Percentiles rank a stretch among this genome's conserved stretches.
phyloP scores from a whole-genome alignment of 1,140 invertebrate species.

The Diprion similis region DNA sequence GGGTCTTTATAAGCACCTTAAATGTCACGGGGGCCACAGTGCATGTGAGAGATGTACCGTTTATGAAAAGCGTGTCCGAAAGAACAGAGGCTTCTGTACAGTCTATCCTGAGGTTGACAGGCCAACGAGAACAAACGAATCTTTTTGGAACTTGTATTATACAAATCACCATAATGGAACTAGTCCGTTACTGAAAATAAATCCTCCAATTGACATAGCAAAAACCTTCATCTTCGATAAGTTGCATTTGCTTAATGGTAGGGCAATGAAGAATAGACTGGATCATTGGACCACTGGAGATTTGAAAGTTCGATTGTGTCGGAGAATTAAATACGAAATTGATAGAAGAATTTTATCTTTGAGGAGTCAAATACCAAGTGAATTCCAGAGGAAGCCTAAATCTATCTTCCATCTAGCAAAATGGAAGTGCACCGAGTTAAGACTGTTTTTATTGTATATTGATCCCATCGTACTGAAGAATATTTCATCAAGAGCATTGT shows the following conservation, averaged over 20 bases:
- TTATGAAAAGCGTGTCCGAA: constrained; percentile 14
- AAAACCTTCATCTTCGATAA: constrained; percentile 23
- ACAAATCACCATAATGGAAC: constrained; percentile 25
- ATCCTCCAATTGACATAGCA: constrained; percentile 25
- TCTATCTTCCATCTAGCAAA: constrained; percentile 21
- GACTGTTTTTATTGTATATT: constrained; percentile 32
- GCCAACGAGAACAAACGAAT: constrained; percentile 23
- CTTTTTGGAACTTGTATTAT: constrained; percentile 26
- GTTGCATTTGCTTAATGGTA: constrained; percentile 20
- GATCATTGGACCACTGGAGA: constrained; percentile 3
- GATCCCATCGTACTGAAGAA: constrained; percentile 26
- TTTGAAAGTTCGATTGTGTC: constrained; percentile 14
- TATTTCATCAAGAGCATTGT: constrained; percentile 19
- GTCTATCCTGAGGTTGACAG: constrained; percentile 16
- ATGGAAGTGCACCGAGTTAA: constrained; percentile 33
- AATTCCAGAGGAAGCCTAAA: constrained; percentile 29
- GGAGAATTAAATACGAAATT: constrained; percentile 23
- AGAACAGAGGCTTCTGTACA: constrained; percentile 15
- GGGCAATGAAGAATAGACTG: constrained; percentile 15
- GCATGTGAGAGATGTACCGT: constrained; percentile 25
- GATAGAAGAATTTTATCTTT: constrained; percentile 22
- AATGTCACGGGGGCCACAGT: constrained; percentile 24
- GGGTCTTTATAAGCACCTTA: not conserved
- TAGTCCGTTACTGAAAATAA: constrained; percentile 25
- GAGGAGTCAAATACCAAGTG: constrained; percentile 18